Conservation (phyloP, 1,140 invertebrate genomes). For the Bombus ignitus region DNA sequence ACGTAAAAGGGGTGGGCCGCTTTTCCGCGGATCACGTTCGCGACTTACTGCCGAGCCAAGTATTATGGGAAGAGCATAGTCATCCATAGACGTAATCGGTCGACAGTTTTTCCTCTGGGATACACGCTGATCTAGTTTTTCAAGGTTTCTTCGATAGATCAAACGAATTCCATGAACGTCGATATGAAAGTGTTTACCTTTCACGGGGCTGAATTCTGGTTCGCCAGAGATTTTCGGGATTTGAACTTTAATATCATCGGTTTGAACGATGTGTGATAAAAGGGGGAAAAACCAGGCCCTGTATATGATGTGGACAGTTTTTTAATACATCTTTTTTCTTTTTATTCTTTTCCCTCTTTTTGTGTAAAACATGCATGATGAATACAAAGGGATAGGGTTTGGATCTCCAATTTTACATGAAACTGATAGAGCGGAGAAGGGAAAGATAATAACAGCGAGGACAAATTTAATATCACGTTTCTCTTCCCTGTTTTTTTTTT, state of each 20-base stretch:
- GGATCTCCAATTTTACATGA: constrained; percentile 3
- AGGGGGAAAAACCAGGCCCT: neutral
- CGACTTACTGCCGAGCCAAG: constrained; percentile 46
- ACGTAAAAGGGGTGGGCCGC: constrained; percentile 44
- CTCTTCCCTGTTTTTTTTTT: neutral
- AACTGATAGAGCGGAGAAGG: neutral
- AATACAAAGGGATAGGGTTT: neutral
- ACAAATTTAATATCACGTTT: neutral
- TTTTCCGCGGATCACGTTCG: constrained; percentile 58
- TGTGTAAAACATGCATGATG: neutral
- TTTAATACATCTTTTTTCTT: neutral
- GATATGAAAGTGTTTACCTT: neutral
- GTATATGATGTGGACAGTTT: neutral
- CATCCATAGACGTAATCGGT: constrained; percentile 19
- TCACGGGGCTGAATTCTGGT: neutral
- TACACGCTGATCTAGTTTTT: constrained; percentile 6
- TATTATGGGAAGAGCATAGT: constrained; percentile 43
- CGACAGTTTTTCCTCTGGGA: constrained; percentile 6
- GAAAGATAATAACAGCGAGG: neutral
- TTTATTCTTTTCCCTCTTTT: neutral
- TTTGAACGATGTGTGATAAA: neutral
- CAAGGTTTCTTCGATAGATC: neutral
- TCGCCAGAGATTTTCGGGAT: neutral
- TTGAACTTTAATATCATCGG: neutral
- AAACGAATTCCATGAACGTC: neutral